A percentile compares a stretch with the other conserved stretches of the same genome.
phyloP scores from a whole-genome alignment of 2,797 vertebrate species.

The Hydrophis major region DNA sequence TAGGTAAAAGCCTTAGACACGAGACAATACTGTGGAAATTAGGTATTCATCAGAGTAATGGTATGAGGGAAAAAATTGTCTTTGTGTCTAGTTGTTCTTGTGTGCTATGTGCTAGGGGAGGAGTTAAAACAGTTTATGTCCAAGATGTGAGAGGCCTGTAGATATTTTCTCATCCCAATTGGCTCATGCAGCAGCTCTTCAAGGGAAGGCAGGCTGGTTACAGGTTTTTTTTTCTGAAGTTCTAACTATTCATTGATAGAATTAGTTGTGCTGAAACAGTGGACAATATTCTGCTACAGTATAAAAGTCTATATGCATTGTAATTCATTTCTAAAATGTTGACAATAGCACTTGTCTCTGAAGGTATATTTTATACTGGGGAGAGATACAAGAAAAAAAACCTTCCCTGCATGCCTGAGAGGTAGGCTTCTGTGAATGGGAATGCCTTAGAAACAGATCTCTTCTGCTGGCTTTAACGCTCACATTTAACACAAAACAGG shows the following conservation, averaged over 20 bases:
- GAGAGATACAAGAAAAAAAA: background rate
- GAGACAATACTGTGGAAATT: background rate
- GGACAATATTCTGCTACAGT: background rate
- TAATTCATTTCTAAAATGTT: background rate
- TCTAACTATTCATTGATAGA: too few relatives aligned
- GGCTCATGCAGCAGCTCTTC: background rate
- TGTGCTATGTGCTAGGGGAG: background rate
- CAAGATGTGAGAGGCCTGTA: background rate
- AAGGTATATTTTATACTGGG: background rate
- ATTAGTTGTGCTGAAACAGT: background rate
- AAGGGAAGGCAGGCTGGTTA: background rate
- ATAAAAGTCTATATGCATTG: background rate
- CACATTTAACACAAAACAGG: background rate
- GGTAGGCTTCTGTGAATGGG: background rate
- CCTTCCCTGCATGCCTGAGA: background rate
- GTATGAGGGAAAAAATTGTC: background rate
- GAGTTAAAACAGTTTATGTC: background rate
- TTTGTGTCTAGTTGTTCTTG: background rate
- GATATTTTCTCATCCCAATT: background rate
- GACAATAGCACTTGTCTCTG: background rate
- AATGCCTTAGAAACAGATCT: background rate
- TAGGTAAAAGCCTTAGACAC: background rate
- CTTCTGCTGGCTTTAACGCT: background rate
- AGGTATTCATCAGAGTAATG: background rate
- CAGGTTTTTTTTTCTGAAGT: too few relatives aligned